Base-by-base conservation (phyloP, 30 jellyfish, hydroid and myxozoan species). In the Turritopsis dohrnii region DNA sequence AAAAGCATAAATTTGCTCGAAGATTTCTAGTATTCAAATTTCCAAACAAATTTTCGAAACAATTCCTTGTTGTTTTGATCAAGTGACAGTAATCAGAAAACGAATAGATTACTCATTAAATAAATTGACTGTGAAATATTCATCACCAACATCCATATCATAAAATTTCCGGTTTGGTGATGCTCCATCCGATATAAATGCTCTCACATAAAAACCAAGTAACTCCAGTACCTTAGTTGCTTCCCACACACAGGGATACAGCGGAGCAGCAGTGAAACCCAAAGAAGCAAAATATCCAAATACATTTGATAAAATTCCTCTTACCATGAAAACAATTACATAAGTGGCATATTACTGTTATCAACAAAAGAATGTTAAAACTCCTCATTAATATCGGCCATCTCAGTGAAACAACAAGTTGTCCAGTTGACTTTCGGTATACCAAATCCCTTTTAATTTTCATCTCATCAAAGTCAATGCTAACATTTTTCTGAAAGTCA, bases 71-170 rank as follows among this genome's bases (percentile, higher is more conserved):
- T n/a, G n/a, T n/a, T n/a, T n/a, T n/a, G n/a, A n/a, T n/a, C n/a
- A n/a, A n/a, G n/a, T n/a, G n/a, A n/a, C n/a, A n/a, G n/a, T n/a
- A n/a, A n/a, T n/a, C n/a, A n/a, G n/a, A n/a, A n/a, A n/a, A n/a
- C n/a, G 74, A 86, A 81, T 79, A 86, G 31, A 86, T 79, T 29
- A 65, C 4, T 72, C 94, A 0, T 72, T 79, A 86, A 26, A 79
- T 9, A 52, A 74, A 53, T 86, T 86, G 29, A 86, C 79, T 17
- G 90, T 80, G 23, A 28, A 8, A 84, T 71, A 41, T 54, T 54
- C 72, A 18, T 54, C 72, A 16, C 72, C 72, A 54, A n/a, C 72
- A 54, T 16, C n/a, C n/a, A 54, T 16, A 16, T 79, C 52, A 52
- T 20, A 30, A 65, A 79, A 79, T 52, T 79, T 79, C 52, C 86